Base-by-base conservation (phyloP, 2,113 vertebrate genomes). In the Halcyon malimbica region DNA sequence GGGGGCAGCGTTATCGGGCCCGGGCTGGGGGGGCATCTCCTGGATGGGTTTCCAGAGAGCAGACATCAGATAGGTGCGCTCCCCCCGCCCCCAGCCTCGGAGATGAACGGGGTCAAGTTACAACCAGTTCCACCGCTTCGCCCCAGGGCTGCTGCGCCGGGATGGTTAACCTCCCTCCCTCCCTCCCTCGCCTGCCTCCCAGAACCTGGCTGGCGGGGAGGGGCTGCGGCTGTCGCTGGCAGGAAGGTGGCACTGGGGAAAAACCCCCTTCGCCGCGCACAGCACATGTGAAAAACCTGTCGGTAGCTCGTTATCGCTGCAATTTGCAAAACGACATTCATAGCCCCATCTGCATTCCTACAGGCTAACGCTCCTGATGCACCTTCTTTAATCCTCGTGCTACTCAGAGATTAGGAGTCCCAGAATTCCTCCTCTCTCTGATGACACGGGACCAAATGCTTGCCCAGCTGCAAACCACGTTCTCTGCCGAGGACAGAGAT, bases 121-220 rank as follows among this genome's bases (percentile, higher is more conserved):
- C 98, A 98, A 98, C 98, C 95, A 97, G 98, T 98, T 98, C 97
- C 94, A 97, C 98, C 87, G 82, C 97, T 97, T 98, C 95, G 17
- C 92, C 37, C 42, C 87, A 53, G 74, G 87, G 87, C 87, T 92
- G 44, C 80, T 87, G 60, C 51, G 39, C 82, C 8, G 35, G 35
- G 86, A 1, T 42, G 77, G 62, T 51, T 85, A 90, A 89, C 69
- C 92, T 35, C 35, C 35, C 35, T 35, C 35, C 69, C 92, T 35
- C 35, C 35, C 35, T 35, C 35, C 35, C 35, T 93, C 53, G 65
- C 63, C n/a, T 74, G 44, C 50, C 87, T 69, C 48, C 3, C 37
- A 87, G 88, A 48, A 64, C 33, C 94, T 50, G 91, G 75, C 53
- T 69, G 24, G 41, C 41, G 51, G 37, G 37, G 1, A 9, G 65